Base-by-base conservation (phyloP, 1,140 invertebrate genomes). In the Drosophila suzukii region DNA sequence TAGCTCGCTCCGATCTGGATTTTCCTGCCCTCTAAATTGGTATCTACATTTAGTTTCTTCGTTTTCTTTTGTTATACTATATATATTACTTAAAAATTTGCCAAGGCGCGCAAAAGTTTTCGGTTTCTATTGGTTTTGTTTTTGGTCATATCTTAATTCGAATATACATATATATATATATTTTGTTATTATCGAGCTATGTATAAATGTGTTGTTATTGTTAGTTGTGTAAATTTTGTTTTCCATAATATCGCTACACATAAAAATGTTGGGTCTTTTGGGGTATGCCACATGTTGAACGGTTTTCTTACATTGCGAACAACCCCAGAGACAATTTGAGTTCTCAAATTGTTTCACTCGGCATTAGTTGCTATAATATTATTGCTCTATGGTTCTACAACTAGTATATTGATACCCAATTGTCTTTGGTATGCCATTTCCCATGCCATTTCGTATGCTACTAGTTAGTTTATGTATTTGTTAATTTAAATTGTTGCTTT, bases 61-160 rank as follows among this genome's bases (percentile, higher is more conserved):
- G 39, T 13, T 55, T 63, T 39, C 32, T 51, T 4, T 43, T 34
- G 30, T 38, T 38, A 49, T 49, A 43, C 11, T 34, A 30, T 65
- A 39, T 62, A 67, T 27, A 49, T 47, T 71, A 70, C 63, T 71
- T 57, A 71, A 76, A 74, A 75, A 72, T 72, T 85, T 80, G 74
- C 59, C 80, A 81, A 81, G 79, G 74, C 80, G 70, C 75, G 62
- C 60, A 80, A 65, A 75, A 47, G 73, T 61, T 65, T 57, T 76
- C 67, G 55, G 34, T 71, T 71, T 71, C 66, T 60, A 73, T 73
- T 73, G 44, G 27, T 59, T 32, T 50, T 81, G 81, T 41, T 15
- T 41, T 15, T 41, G 82, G 78, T 85, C 83, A 86, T 74, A 78
- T 85, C 81, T 84, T 84, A 84, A 70, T 67, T 78, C 44, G 60